Base-by-base conservation (phyloP, 2,888 invertebrate genomes). In the Yponomeuta evonymella region DNA sequence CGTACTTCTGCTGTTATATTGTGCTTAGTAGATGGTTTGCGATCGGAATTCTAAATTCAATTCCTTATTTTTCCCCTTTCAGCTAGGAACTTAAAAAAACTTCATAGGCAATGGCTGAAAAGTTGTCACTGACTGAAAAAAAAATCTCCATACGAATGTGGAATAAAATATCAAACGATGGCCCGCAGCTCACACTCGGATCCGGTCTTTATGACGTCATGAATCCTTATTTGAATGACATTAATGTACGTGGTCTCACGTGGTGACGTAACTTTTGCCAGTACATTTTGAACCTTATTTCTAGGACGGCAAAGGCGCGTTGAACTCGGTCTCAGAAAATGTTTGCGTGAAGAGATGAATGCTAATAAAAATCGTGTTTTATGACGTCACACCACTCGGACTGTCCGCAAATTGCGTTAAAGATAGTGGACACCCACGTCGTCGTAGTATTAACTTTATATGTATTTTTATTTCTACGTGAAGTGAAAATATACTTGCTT, bases 131-230 rank as follows among this genome's bases (percentile, higher is more conserved):
- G 9, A 8, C 43, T 43, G 8, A 43, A 43, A 43, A 43, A 43
- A 5, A 43, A 43, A 43, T 43, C 6, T 43, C 70, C 72, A 71
- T 72, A 63, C 73, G 71, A 74, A 73, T 74, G 72, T 71, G 65
- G 70, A 67, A 72, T 73, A 72, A 73, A 73, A 73, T 74, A 73
- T 73, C 73, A 71, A 72, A 73, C 72, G 62, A 69, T 63, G 62
- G 71, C 65, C 51, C 64, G 69, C 70, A 68, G 48, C 71, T 9
- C 70, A 58, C 43, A 62, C 30, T 66, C 62, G 69, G 72, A 75
- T 73, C 73, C 72, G 65, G 70, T 73, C 72, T 75, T 70, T 75
- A 73, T 75, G 71, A 72, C 71, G 51, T 71, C 72, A 72, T 74
- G 74, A 74, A 74, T 73, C 71, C 72, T 71, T 65, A 73, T 73